A percentile compares a stretch with the other conserved stretches of the same genome.
phyloP scores from a whole-genome alignment of 1,140 invertebrate genomes.

The Listronotus bonariensis region DNA sequence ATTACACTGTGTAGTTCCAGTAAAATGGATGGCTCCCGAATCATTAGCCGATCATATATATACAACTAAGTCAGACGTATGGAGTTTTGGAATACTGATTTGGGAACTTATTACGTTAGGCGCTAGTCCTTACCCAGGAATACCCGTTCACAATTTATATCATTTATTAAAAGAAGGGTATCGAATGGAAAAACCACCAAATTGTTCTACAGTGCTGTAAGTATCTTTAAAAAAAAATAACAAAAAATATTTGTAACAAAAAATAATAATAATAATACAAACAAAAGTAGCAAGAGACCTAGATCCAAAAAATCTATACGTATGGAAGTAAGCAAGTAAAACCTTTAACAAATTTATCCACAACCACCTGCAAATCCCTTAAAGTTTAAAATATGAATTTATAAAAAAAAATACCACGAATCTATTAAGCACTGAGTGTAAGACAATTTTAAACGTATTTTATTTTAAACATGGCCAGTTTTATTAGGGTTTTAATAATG shows the following conservation, averaged over 20 bases:
- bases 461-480: too few species aligned
- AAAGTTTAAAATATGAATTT: too few species aligned
- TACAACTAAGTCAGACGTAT: constrained; percentile 88
- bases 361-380: too few species aligned
- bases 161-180: constrained; percentile 77
- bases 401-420: too few species aligned
- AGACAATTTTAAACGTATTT: too few species aligned
- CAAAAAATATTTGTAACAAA: background rate
- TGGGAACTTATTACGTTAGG: constrained; percentile 90
- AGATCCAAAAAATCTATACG: too few species aligned
- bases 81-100: constrained; percentile 87
- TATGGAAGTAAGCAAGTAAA: too few species aligned
- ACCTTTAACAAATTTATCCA: too few species aligned
- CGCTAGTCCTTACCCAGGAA: constrained; percentile 77
- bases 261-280: background rate
- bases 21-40: constrained; percentile 89
- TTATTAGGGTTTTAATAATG: too few species aligned
- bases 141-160: constrained; percentile 78
- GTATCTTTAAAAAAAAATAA: constrained; percentile 34
- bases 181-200: constrained; percentile 80
- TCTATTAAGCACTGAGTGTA: too few species aligned
- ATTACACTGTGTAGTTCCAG: constrained; percentile 70
- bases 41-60: constrained; percentile 85
- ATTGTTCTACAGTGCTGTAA: constrained; percentile 82
- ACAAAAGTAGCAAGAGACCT: too few species aligned